Evolutionary conservation across 2,113 vertebrate species (phyloP).

Genomic region (Ictalurus punctatus): DNA sequence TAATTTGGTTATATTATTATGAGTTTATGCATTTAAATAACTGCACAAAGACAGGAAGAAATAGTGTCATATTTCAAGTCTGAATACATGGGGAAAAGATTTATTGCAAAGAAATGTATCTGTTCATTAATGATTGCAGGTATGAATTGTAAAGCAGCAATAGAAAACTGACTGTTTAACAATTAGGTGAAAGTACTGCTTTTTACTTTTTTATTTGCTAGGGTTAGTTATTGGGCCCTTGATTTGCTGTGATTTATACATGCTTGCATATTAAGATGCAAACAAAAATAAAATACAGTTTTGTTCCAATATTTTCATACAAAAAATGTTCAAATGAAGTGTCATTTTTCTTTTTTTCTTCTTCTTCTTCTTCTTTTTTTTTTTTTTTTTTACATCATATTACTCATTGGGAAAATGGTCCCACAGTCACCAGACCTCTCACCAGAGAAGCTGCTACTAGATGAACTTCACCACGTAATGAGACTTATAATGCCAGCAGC

Average conservation of each 20-base stretch:
- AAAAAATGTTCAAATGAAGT: conserved; percentile 59
- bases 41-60: background rate
- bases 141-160: conserved; percentile 89
- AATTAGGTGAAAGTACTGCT: conserved; percentile 59
- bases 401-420: background rate
- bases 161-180: conserved; percentile 72
- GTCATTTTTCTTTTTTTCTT: background rate
- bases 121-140: conserved; percentile 63
- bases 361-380: background rate
- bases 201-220: conserved; percentile 84
- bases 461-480: background rate
- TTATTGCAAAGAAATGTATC: background rate
- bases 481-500: background rate
- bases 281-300: conserved; percentile 84
- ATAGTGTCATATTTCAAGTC: background rate
- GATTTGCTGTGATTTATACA: conserved; percentile 84
- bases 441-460: background rate
- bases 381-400: background rate
- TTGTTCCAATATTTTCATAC: conserved; percentile 86
- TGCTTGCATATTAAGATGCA: conserved; percentile 81
- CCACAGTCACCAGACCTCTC: background rate
- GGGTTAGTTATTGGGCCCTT: conserved; percentile 73
- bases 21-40: background rate
- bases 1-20: background rate
- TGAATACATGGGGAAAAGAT: background rate